Evolutionary conservation across 2,797 vertebrate species (phyloP).

Genomic region (Astyanax mexicanus): DNA sequence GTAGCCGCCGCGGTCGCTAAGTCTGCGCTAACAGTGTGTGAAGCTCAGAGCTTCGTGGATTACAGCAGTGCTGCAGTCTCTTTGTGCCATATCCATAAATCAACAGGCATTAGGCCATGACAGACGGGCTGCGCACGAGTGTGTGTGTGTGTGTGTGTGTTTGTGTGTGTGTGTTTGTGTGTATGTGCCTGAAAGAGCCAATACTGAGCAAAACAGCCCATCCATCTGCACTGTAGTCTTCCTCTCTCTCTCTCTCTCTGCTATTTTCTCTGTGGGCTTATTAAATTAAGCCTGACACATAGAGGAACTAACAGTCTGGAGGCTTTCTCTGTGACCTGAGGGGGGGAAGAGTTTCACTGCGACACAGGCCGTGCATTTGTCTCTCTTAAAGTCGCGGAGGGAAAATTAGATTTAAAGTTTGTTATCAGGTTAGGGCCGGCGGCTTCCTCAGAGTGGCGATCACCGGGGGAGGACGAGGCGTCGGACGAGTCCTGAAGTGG

Average conservation of each 20-base stretch:
- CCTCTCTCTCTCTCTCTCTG: conserved; percentile 22
- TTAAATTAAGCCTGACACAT: conserved; percentile 56
- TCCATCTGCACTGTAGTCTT: conserved; percentile 45
- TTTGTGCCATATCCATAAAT: conserved; percentile 58
- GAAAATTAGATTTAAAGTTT: conserved; percentile 60
- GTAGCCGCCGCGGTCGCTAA: conserved; percentile 46
- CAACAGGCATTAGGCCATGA: conserved; percentile 59
- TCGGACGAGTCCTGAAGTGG: neutral
- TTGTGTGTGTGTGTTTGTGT: conserved; percentile 20
- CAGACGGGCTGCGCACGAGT: conserved; percentile 42
- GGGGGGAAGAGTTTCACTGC: conserved; percentile 33
- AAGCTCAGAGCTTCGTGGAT: conserved; percentile 48
- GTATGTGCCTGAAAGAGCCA: conserved; percentile 11
- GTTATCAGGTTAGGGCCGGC: conserved; percentile 49
- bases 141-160: conserved; percentile 16
- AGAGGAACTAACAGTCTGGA: conserved; percentile 52
- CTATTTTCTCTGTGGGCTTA: conserved; percentile 46
- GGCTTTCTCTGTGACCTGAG: conserved; percentile 48
- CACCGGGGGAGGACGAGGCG: conserved; percentile 17
- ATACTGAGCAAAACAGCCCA: conserved; percentile 38
- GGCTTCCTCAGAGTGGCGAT: conserved; percentile 22
- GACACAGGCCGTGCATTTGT: conserved; percentile 49
- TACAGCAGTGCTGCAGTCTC: conserved; percentile 57
- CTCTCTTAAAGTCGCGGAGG: conserved; percentile 52
- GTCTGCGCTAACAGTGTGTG: conserved; percentile 47